Conservation (phyloP, 1,140 invertebrate species). For the Geopemphigus sp. region DNA sequence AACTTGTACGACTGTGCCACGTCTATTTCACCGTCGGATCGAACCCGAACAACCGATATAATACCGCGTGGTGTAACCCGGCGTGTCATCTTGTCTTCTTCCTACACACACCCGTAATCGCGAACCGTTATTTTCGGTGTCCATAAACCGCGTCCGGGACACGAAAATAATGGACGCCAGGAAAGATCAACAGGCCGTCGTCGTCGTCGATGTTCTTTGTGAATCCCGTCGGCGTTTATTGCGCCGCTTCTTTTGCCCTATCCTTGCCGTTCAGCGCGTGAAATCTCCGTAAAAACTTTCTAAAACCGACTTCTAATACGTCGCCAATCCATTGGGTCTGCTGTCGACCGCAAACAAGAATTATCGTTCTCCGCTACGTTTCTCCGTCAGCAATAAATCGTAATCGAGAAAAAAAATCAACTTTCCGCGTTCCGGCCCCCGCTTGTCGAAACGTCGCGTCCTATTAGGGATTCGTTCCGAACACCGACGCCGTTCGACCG, state of each 20-base stretch:
- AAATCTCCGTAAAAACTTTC: slow-evolving; percentile 38
- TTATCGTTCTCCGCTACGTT: neutral
- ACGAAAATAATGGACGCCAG: neutral
- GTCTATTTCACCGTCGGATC: too few species aligned
- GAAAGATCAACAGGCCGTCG: slow-evolving; percentile 9
- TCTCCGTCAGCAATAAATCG: too few species aligned
- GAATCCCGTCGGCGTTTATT: neutral
- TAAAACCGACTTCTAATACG: neutral
- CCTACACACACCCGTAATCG: neutral
- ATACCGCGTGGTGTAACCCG: too few species aligned
- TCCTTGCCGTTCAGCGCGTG: neutral
- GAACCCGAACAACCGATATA: too few species aligned
- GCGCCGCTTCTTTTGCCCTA: neutral
- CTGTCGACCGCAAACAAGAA: neutral
- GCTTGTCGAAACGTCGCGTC: too few species aligned
- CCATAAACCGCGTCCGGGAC: slow-evolving; percentile 16
- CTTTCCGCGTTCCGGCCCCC: too few species aligned
- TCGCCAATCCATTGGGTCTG: neutral
- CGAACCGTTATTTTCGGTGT: neutral
- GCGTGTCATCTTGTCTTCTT: too few species aligned
- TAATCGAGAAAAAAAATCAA: too few species aligned
- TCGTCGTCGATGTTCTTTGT: neutral
- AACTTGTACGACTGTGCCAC: too few species aligned
- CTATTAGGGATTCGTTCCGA: too few species aligned
- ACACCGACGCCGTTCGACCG: too few species aligned